Evolutionary conservation across 2,888 invertebrate genomes (phyloP), one percentile per base, ranked within the genome.

Genomic region (Coenonympha arcania): DNA sequence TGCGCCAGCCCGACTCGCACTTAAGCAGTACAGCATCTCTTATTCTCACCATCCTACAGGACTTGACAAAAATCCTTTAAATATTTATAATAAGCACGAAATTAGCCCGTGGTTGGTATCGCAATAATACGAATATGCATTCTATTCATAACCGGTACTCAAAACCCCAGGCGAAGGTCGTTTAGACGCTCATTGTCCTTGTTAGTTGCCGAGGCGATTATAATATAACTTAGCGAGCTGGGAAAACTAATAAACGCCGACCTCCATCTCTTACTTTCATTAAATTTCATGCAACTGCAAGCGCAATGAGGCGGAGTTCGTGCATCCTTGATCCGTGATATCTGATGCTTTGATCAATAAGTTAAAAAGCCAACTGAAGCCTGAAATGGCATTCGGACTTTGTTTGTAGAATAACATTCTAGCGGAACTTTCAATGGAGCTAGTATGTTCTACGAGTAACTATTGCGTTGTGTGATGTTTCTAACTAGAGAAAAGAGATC

Each of bases 211-310:
- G n/a, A n/a, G n/a, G 36, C 19, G 24, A 49, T 30, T 33, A 48
- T 36, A 22, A 48, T 22, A 19, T 33, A 36, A 28, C 50, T 30
- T 26, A 22, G 15, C 15, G 4, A 39, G n/a, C 33, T 48, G 31
- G 34, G 48, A 54, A 36, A 42, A 31, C 42, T 37, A 48, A 53
- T 53, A 56, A 37, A 16, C 16, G 42, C 11, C 33, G 50, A 56
- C 54, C 56, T 53, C 41, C 45, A 9, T 31, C 26, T 50, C 6
- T 26, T 44, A 40, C 15, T 41, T 45, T 31, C 45, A 54, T 51
- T 41, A 51, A 54, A 26, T 51, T 28, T 45, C 16, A 47, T 28
- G 46, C 31, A 39, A 50, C 48, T 15, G 49, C 36, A 46, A 49
- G 33, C 40, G 46, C 19, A 43, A 33, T 40, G 42, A 30, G 45